These are phyloP conservation scores for Prietella phreatophila DNA, from an alignment of 2,113 vertebrate species.

Conservation along the genomic window DNA sequence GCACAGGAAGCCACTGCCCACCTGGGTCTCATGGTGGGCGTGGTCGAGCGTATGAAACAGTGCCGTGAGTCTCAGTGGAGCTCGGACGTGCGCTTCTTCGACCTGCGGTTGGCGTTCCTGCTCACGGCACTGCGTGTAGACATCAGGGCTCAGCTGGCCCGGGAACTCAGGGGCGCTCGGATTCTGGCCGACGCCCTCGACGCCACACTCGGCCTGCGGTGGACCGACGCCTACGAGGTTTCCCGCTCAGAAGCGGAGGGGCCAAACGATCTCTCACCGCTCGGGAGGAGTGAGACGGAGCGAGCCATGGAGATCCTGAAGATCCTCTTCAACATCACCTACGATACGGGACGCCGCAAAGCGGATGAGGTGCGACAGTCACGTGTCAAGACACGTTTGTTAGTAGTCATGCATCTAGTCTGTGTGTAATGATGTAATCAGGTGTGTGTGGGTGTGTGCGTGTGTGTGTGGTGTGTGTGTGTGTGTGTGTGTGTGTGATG, in stretches of 20 bases:
- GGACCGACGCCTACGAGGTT: conserved; percentile 77
- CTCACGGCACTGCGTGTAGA: conserved; percentile 84
- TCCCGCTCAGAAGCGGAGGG: conserved; percentile 56
- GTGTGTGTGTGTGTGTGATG: not conserved
- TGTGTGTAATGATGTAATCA: not conserved
- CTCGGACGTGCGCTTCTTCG: conserved; percentile 85
- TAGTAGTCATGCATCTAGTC: not conserved
- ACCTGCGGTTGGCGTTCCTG: conserved; percentile 87
- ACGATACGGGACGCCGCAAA: conserved; percentile 77
- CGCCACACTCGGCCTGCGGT: conserved; percentile 74
- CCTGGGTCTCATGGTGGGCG: conserved; percentile 76
- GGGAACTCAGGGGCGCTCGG: conserved; percentile 79
- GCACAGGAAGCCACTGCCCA: conserved; percentile 79
- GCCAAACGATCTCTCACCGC: conserved; percentile 61
- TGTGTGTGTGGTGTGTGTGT: not conserved
- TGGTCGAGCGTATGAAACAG: conserved; percentile 79
- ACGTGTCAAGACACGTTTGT: not conserved
- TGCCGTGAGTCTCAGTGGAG: conserved; percentile 73
- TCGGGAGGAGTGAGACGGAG: conserved; percentile 81
- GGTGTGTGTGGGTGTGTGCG: not conserved
- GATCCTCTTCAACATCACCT: conserved; percentile 93
- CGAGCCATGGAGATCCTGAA: conserved; percentile 91
- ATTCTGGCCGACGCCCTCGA: conserved; percentile 80
- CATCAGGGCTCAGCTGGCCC: conserved; percentile 78
- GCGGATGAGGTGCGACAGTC: conserved; percentile 79